Evolutionary conservation across 2,888 invertebrate species (phyloP).

Genomic region (Auanema freiburgensis): DNA sequence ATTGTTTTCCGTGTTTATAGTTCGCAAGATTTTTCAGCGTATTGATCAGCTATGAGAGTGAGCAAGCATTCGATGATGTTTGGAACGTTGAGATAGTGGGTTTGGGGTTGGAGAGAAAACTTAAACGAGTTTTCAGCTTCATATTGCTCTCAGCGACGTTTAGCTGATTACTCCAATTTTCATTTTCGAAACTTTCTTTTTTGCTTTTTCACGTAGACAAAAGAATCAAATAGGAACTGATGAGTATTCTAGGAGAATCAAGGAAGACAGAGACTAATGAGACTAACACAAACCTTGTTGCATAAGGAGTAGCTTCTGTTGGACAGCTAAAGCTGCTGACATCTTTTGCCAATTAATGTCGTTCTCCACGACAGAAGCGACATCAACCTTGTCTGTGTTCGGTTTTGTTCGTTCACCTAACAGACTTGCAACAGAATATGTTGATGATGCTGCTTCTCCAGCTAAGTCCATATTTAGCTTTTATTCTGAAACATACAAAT

Average conservation of each 20-base stretch:
- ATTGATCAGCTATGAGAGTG: no score
- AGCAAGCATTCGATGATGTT: no score
- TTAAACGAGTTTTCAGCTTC: no score
- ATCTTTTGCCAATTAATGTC: slow-evolving; percentile 39
- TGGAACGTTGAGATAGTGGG: no score
- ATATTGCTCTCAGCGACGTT: no score
- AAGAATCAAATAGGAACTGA: no score
- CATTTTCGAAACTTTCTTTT: no score
- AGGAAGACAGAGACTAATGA: background rate
- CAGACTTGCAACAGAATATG: slow-evolving; percentile 21
- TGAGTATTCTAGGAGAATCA: no score
- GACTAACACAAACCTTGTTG: slow-evolving; percentile 47
- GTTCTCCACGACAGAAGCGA: slow-evolving; percentile 10
- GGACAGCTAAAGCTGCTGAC: slow-evolving; percentile 36
- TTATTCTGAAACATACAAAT: no score
- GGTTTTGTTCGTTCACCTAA: slow-evolving; percentile 12
- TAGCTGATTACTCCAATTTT: no score
- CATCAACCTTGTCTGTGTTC: background rate
- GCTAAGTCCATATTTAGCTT: slow-evolving; percentile 15
- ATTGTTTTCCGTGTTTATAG: slow-evolving; percentile 1
- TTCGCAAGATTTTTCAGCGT: background rate
- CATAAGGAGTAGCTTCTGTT: slow-evolving; percentile 44
- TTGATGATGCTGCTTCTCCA: slow-evolving; percentile 9
- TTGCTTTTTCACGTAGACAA: no score
- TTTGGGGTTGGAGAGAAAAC: no score